Evolutionary conservation across 2,113 vertebrate genomes (phyloP), one percentile per base, ranked within the genome.

Genomic region (Sebastes schlegelii): DNA sequence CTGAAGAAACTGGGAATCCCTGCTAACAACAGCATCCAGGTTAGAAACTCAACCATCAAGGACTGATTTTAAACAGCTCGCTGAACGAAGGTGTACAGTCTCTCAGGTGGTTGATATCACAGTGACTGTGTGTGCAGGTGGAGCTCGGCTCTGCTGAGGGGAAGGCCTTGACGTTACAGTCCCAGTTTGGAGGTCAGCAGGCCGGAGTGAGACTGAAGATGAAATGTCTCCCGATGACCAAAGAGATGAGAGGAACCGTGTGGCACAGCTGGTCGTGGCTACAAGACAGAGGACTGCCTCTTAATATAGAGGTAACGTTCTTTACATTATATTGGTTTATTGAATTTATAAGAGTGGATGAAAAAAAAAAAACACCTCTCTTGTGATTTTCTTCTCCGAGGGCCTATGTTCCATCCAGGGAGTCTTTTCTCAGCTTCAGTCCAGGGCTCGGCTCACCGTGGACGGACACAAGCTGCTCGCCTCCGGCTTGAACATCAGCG

Each of bases 231-330:
- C 89, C 88, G 54, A 55, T 70, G 70, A 87, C 26, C 21, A 93
- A 89, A 67, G 95, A 95, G 70, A 23, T 96, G 54, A 93, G 79
- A 63, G 95, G 90, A 62, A 86, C 21, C 48, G 64, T 96, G 58
- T 93, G 90, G 83, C 96, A 96, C 75, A 94, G 88, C 63, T 96
- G 91, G 91, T 51, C 92, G 0, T 94, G 93, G 95, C 84, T 96
- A 12, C 88, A 93, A 21, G 77, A 91, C 65, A 86, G 65, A 55
- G 87, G 93, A 66, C 51, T 96, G 21, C 95, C 96, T 42, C 79
- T 77, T 43, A 90, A 81, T 23, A 58, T 94, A 14, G 93, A 96
- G 95, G 96, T 96, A 84, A 49, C 3, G 12, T 48, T 48, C 1
- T 77, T 73, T 9, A 52, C 21, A 26, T 34, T 34, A 34, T 21